phyloP scores from a whole-genome alignment of 2,888 invertebrate genomes.

The Megastigmus dorsalis region DNA sequence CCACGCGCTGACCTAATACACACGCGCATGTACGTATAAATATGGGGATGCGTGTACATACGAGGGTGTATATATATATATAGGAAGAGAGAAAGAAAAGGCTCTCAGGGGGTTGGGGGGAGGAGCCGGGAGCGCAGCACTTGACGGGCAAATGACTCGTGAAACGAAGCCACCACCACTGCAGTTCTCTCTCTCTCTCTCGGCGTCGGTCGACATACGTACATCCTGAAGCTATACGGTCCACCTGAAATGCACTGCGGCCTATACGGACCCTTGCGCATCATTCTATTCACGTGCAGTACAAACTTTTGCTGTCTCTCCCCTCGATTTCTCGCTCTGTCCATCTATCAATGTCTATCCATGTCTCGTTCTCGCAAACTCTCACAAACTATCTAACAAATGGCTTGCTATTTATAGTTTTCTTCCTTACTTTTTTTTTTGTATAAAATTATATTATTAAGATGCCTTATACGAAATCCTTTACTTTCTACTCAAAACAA shows the following conservation, averaged over 20 bases:
- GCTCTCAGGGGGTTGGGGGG: neutral
- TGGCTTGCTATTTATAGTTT: too few relatives aligned
- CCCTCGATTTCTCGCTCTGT: too few relatives aligned
- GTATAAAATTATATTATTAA: too few relatives aligned
- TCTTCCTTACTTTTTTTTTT: neutral
- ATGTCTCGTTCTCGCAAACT: too few relatives aligned
- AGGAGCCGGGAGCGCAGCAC: conserved; percentile 56
- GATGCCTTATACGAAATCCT: neutral
- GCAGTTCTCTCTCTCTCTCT: too few relatives aligned
- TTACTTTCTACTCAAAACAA: too few relatives aligned
- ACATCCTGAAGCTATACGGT: neutral
- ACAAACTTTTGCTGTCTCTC: too few relatives aligned
- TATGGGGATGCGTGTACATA: neutral
- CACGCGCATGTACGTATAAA: neutral
- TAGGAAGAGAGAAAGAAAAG: neutral
- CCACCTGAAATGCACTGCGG: neutral
- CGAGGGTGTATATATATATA: neutral
- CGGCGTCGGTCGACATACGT: too few relatives aligned
- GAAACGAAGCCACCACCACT: conserved; percentile 62
- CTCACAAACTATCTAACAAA: too few relatives aligned
- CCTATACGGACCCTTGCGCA: conserved; percentile 3
- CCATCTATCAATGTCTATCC: too few relatives aligned
- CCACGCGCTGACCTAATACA: too few relatives aligned
- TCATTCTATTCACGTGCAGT: too few relatives aligned
- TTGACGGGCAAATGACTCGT: conserved; percentile 64